Percentiles rank a stretch among this genome's conserved stretches.
These are phyloP conservation scores for Hyposoter dolosus DNA, from an alignment of 2,888 invertebrate genomes.

Conservation along the genomic window DNA sequence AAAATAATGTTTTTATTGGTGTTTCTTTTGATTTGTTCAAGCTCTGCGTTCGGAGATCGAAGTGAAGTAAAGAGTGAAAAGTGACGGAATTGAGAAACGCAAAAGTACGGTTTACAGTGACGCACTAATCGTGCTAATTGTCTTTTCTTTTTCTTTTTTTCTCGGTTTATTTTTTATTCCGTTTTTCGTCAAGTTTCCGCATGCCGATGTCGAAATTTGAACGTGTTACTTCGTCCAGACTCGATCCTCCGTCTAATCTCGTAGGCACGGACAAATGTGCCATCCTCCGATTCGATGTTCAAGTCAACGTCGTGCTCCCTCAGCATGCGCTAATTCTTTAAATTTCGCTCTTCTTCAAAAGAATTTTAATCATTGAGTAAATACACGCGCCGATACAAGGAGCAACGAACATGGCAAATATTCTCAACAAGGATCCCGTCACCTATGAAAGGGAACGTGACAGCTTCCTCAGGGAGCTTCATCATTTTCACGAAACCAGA, in stretches of 20 bases:
- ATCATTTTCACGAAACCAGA: conserved; percentile 95
- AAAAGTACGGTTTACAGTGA: background rate
- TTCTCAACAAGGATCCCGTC: conserved; percentile 89
- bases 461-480: conserved; percentile 93
- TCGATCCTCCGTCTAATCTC: conserved; percentile 71
- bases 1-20: conserved; percentile 2
- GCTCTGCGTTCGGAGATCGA: conserved; percentile 2
- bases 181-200: background rate
- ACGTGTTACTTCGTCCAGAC: conserved; percentile 75
- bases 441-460: conserved; percentile 92
- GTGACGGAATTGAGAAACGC: conserved; percentile 11
- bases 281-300: conserved; percentile 75
- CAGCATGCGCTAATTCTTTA: conserved; percentile 69
- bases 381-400: conserved; percentile 31
- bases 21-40: conserved; percentile 5
- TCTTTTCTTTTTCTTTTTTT: conserved; percentile 9
- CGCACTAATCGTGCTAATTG: background rate
- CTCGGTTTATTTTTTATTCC: background rate
- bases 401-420: conserved; percentile 87
- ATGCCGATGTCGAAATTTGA: conserved; percentile 77
- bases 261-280: conserved; percentile 76
- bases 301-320: conserved; percentile 63
- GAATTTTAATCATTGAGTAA: conserved; percentile 27
- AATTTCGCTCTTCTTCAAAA: conserved; percentile 55
- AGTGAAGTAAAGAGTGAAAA: conserved; percentile 21